A percentile compares a stretch with the other conserved stretches of the same genome.
Conservation (phyloP, 2,797 vertebrate species). For the Gallirallus australis region DNA sequence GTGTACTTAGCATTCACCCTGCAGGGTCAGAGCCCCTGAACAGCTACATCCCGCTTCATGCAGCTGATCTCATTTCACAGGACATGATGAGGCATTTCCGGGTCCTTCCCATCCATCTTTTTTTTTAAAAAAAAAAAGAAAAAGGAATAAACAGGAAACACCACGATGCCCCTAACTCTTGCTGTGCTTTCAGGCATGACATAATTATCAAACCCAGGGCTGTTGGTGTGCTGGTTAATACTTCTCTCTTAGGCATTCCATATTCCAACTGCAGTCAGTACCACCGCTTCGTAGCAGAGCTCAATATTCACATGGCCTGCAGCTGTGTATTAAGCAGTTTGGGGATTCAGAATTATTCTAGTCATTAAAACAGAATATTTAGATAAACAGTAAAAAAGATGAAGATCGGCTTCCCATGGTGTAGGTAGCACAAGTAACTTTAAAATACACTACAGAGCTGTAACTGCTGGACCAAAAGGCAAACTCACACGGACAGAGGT, state of each 20-base stretch:
- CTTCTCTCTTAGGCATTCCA: not conserved
- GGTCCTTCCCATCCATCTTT: not conserved
- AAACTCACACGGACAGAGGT: not conserved
- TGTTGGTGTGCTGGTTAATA: not conserved
- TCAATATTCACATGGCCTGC: constrained; percentile 28
- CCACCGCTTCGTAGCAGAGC: constrained; percentile 5
- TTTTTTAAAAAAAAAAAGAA: not conserved
- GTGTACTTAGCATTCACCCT: not conserved
- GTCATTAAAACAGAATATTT: constrained; percentile 44
- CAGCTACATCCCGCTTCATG: not conserved
- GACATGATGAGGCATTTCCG: not conserved
- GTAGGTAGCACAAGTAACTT: not conserved
- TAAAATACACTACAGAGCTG: not conserved
- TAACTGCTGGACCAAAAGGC: constrained; percentile 15
- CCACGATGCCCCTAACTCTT: not conserved
- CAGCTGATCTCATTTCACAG: not conserved
- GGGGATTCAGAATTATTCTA: constrained; percentile 22
- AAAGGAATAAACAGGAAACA: not conserved
- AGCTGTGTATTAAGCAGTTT: constrained; percentile 31
- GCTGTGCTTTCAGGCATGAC: not conserved
- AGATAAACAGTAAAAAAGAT: constrained; percentile 41
- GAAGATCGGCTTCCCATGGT: not conserved
- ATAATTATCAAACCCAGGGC: not conserved
- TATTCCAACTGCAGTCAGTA: not conserved
- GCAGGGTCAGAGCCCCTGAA: not conserved